These are phyloP conservation scores for Limnodromus scolopaceus DNA, from an alignment of 2,797 vertebrate genomes.

Conservation along the genomic window DNA sequence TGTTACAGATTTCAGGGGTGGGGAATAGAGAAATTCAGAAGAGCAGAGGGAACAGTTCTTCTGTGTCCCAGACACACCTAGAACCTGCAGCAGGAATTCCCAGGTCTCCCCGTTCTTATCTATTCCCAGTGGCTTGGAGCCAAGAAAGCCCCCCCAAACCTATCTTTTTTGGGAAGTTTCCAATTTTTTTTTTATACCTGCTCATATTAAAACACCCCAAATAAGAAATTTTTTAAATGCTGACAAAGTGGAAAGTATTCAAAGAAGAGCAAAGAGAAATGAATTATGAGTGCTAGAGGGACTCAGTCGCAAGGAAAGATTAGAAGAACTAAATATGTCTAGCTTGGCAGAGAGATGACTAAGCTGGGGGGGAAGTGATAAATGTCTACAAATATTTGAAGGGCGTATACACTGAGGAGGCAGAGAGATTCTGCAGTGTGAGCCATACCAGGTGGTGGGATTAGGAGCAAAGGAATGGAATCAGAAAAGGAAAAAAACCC, in stretches of 20 bases:
- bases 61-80: not conserved
- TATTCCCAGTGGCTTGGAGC: not conserved
- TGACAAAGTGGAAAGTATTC: constrained; percentile 30
- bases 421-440: constrained; percentile 24
- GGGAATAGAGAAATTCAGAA: not conserved
- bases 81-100: not conserved
- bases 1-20: not conserved
- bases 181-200: not conserved
- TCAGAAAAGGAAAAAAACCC: not conserved
- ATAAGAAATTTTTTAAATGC: not conserved
- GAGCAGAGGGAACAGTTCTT: not conserved
- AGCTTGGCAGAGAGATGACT: constrained; percentile 67
- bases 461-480: constrained; percentile 41
- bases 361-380: constrained; percentile 46
- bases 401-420: constrained; percentile 21
- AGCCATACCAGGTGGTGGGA: constrained; percentile 59
- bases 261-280: constrained; percentile 54
- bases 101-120: not conserved
- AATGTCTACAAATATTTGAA: constrained; percentile 69
- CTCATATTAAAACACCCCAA: not conserved
- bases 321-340: constrained; percentile 68
- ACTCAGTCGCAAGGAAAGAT: constrained; percentile 51
- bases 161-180: not conserved
- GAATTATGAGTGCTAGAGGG: constrained; percentile 53
- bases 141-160: not conserved